phyloP scores from a whole-genome alignment of 2,888 invertebrate species.

The Caradrina clavipalpis region DNA sequence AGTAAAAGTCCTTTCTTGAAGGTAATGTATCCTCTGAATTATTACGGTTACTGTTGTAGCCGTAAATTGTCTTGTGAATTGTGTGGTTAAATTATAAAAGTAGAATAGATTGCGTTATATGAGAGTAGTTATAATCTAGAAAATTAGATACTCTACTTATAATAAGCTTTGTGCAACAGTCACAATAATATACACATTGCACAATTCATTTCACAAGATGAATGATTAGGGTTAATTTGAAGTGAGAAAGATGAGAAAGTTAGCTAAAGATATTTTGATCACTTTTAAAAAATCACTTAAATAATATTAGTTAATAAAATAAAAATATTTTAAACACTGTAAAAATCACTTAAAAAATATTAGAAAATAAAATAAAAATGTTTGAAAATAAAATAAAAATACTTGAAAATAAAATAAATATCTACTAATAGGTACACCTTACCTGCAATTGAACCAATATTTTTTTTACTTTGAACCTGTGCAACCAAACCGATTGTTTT shows the following conservation, averaged over 20 bases:
- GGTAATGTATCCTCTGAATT: too few relatives aligned
- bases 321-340: not conserved
- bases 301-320: too few relatives aligned
- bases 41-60: not conserved
- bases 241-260: not conserved
- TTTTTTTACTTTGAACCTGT: conserved; percentile 14
- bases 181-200: conserved; percentile 8
- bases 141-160: not conserved
- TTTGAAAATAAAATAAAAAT: too few relatives aligned
- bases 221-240: conserved; percentile 14
- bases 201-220: conserved; percentile 27
- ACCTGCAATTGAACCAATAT: conserved; percentile 16
- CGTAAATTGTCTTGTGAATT: not conserved
- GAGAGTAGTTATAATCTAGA: conserved; percentile 2
- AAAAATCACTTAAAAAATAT: conserved; percentile 2
- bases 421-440: conserved; percentile 4
- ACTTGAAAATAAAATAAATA: not conserved
- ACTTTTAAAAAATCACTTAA: conserved; percentile 2
- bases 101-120: not conserved
- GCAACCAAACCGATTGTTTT: conserved; percentile 4
- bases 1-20: conserved; percentile 12
- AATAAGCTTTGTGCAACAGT: conserved; percentile 9
- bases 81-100: not conserved
- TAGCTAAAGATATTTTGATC: not conserved
- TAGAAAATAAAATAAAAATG: too few relatives aligned